A percentile compares a stretch with the other conserved stretches of the same genome.
Conservation (phyloP, 1,140 invertebrate species). For the Belonocnema kinseyi region DNA sequence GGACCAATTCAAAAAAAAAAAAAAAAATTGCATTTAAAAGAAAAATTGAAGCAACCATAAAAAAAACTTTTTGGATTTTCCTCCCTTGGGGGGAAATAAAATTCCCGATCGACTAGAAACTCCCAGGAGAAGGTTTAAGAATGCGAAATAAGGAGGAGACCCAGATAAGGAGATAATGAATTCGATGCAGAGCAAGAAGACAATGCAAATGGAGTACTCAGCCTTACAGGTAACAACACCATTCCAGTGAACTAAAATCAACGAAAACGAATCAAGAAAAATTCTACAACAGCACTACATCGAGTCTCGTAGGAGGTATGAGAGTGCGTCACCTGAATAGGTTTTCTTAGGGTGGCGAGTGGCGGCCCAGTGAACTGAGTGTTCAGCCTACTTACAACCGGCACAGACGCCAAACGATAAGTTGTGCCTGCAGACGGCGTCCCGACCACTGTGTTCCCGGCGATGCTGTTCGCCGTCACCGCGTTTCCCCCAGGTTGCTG, state of each 20-base stretch:
- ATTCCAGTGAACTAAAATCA: conserved; percentile 60
- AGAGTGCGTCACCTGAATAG: conserved; percentile 75
- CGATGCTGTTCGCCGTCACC: conserved; percentile 78
- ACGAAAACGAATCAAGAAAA: conserved; percentile 51
- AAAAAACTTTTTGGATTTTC: too few species aligned
- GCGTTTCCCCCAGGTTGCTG: conserved; percentile 72
- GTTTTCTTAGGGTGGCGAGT: conserved; percentile 78
- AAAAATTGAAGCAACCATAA: too few species aligned
- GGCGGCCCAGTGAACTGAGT: conserved; percentile 78
- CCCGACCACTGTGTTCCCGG: conserved; percentile 71
- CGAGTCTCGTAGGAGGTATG: conserved; percentile 74
- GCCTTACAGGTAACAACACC: conserved; percentile 56
- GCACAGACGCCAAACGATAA: conserved; percentile 78
- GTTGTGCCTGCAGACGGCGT: conserved; percentile 71
- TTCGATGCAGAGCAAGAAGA: conserved; percentile 15
- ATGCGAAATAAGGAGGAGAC: conserved; percentile 1
- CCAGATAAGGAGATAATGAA: conserved; percentile 1
- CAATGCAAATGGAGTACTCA: conserved; percentile 32
- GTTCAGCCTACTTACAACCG: conserved; percentile 78
- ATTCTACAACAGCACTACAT: conserved; percentile 71
- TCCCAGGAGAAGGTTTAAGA: background rate
- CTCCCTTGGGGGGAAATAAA: too few species aligned
- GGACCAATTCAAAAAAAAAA: too few species aligned
- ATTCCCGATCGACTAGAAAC: too few species aligned
- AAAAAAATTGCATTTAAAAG: too few species aligned